Percentiles rank a stretch among this genome's conserved stretches.
These are phyloP conservation scores for Meloidogyne floridensis DNA, from an alignment of 1,140 invertebrate genomes.

Conservation along the genomic window DNA sequence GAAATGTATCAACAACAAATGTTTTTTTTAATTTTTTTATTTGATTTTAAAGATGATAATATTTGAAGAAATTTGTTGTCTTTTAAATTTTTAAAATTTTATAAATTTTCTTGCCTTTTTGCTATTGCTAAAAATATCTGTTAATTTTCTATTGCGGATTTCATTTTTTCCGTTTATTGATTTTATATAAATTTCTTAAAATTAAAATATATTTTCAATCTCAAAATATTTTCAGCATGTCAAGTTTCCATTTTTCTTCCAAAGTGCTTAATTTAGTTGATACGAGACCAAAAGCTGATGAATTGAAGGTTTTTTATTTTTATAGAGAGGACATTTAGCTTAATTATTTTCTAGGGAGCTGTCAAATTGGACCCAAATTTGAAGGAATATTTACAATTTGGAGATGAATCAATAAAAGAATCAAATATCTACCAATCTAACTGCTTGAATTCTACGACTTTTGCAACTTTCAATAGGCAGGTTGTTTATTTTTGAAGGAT, in stretches of 20 bases:
- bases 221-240: slow-evolving; percentile 12
- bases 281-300: slow-evolving; percentile 46
- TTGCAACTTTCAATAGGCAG: slow-evolving; percentile 49
- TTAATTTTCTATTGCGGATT: neutral
- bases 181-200: neutral
- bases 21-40: neutral
- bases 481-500: slow-evolving; percentile 20
- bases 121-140: neutral
- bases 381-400: slow-evolving; percentile 24
- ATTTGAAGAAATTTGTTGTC: neutral
- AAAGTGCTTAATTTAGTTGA: slow-evolving; percentile 51
- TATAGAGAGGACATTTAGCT: neutral
- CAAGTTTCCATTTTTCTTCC: slow-evolving; percentile 44
- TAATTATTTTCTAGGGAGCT: slow-evolving; percentile 28
- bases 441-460: slow-evolving; percentile 34
- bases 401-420: neutral
- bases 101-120: neutral
- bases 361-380: slow-evolving; percentile 47
- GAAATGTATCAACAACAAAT: neutral
- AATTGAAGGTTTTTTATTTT: slow-evolving; percentile 45
- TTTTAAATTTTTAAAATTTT: slow-evolving; percentile 13
- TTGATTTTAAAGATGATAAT: neutral
- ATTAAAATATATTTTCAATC: neutral
- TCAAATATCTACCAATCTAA: slow-evolving; percentile 6
- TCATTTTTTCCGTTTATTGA: neutral